These are phyloP conservation scores for Crotophaga sulcirostris DNA, from an alignment of 2,113 vertebrate genomes.

Conservation along the genomic window DNA sequence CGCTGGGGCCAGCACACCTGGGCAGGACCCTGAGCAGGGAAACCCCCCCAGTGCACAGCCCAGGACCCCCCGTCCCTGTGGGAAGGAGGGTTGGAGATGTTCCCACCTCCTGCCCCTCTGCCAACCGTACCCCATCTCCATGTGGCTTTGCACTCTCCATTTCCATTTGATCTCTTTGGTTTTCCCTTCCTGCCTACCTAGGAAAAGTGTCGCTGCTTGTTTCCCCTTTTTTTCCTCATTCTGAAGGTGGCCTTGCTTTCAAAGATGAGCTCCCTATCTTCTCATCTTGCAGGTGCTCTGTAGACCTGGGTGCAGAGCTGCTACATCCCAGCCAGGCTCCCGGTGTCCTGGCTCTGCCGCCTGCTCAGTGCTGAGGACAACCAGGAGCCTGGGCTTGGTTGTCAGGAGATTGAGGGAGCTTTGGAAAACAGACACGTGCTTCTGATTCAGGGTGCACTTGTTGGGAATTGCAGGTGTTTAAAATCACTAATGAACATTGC, in stretches of 20 bases:
- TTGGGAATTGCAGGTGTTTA: neutral
- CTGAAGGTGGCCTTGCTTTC: neutral
- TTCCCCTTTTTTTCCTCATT: neutral
- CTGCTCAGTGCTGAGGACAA: neutral
- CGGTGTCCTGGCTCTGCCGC: neutral
- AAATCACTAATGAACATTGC: conserved; percentile 42
- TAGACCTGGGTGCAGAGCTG: neutral
- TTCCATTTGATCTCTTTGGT: neutral
- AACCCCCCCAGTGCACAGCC: neutral
- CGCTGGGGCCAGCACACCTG: neutral
- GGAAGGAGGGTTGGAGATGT: neutral
- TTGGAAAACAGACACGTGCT: neutral
- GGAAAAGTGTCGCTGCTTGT: neutral
- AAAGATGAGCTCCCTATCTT: neutral
- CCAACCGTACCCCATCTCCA: neutral
- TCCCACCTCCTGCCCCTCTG: neutral
- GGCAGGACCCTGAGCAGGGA: neutral
- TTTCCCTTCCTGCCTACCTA: fast-evolving
- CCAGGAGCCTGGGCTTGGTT: too few species aligned
- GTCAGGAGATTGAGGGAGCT: neutral
- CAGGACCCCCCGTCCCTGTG: fast-evolving
- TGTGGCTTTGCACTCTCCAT: neutral
- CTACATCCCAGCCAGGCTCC: neutral
- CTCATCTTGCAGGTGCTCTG: neutral
- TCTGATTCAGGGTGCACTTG: neutral